Evolutionary conservation across 2,888 invertebrate genomes (phyloP).

Genomic region (Cabera pusaria): DNA sequence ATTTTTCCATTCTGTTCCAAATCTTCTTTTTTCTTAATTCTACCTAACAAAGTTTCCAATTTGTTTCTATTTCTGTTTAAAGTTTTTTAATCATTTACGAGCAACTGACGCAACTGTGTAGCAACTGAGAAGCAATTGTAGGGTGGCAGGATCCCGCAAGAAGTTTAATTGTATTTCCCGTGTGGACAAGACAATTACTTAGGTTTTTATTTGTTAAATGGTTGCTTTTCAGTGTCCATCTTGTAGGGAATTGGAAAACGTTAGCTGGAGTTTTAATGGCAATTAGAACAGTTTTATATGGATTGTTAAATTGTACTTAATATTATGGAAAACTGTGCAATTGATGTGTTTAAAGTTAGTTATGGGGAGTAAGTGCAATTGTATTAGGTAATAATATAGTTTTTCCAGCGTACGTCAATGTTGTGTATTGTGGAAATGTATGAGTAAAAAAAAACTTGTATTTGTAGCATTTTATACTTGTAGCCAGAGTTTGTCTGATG

Average conservation of each 20-base stretch:
- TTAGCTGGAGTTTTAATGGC: background rate
- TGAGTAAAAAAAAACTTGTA: no score
- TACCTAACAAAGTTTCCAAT: slow-evolving; percentile 28
- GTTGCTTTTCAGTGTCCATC: slow-evolving; percentile 21
- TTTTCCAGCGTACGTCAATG: no score
- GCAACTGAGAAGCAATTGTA: slow-evolving; percentile 9
- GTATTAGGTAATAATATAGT: no score
- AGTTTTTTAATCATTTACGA: slow-evolving; percentile 48
- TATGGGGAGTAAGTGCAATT: no score
- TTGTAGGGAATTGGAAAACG: background rate
- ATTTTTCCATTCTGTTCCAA: slow-evolving; percentile 11
- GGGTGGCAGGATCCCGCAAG: slow-evolving; percentile 37
- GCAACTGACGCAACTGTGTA: slow-evolving; percentile 35
- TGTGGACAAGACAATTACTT: slow-evolving; percentile 53
- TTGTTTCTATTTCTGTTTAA: slow-evolving; percentile 38
- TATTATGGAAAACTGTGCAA: no score
- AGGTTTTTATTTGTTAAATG: slow-evolving; percentile 42
- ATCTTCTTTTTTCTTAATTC: slow-evolving; percentile 22
- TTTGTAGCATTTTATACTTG: no score
- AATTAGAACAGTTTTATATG: no score
- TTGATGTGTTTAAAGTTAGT: no score
- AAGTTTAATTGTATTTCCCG: slow-evolving; percentile 58
- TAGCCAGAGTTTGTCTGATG: no score
- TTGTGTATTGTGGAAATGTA: no score
- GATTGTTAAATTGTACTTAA: no score